Conservation (phyloP, 2,888 invertebrate genomes). For the Frankliniella fusca region DNA sequence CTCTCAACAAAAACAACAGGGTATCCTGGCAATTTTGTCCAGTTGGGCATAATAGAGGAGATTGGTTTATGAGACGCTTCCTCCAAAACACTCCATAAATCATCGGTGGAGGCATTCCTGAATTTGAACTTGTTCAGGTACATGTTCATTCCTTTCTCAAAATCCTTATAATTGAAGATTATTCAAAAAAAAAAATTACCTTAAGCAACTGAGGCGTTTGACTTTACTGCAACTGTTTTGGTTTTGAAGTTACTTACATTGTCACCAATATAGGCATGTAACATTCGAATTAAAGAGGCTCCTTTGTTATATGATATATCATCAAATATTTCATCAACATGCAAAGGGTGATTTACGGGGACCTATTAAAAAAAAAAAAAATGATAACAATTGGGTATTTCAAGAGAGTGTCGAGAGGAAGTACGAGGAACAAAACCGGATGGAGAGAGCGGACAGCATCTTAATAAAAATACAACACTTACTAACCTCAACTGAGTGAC, state of each 20-base stretch:
- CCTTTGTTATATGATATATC: constrained; percentile 96
- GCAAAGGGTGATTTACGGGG: constrained; percentile 89
- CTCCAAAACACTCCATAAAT: constrained; percentile 86
- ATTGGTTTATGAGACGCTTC: constrained; percentile 88
- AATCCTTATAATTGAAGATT: constrained; percentile 55
- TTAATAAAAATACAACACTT: too few relatives aligned
- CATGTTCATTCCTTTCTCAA: constrained; percentile 84
- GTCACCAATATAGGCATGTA: constrained; percentile 90
- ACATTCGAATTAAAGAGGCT: constrained; percentile 90
- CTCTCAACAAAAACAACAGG: constrained; percentile 62
- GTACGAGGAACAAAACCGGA: too few relatives aligned
- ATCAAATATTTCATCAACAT: constrained; percentile 97
- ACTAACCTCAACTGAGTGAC: constrained; percentile 89
- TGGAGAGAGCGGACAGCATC: too few relatives aligned
- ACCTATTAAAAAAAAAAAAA: constrained; percentile 46
- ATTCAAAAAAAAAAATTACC: background rate
- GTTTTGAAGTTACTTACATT: constrained; percentile 48
- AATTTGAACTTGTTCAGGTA: constrained; percentile 85
- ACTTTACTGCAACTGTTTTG: too few relatives aligned
- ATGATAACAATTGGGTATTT: background rate
- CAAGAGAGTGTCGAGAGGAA: too few relatives aligned
- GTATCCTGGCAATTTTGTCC: constrained; percentile 95
- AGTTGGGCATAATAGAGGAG: constrained; percentile 87
- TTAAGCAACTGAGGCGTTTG: too few relatives aligned
- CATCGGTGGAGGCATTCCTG: constrained; percentile 86